phyloP scores from a whole-genome alignment of 2,113 vertebrate species.

The Peromyscus maniculatus region DNA sequence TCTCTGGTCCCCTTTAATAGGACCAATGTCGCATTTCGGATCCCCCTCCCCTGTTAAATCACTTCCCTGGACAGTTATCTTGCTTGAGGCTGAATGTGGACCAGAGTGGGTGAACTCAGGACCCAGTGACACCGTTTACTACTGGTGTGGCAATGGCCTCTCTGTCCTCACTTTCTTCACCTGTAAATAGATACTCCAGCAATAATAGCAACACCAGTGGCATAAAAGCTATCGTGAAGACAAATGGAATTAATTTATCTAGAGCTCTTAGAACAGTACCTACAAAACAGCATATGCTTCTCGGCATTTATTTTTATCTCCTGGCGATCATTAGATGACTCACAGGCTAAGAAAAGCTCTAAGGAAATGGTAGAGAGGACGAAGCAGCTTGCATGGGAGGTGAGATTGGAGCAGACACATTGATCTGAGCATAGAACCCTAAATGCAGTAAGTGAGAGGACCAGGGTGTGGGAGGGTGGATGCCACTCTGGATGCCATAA shows the following conservation, averaged over 20 bases:
- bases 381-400: neutral
- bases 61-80: neutral
- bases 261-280: neutral
- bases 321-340: conserved; percentile 43
- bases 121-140: neutral
- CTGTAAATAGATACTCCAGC: neutral
- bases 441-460: neutral
- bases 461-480: neutral
- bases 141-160: neutral
- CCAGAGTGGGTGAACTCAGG: neutral
- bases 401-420: neutral
- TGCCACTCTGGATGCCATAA: too few species aligned
- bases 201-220: neutral
- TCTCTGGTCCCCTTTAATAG: neutral
- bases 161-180: neutral
- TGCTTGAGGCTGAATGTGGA: neutral
- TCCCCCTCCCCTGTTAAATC: neutral
- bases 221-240: neutral
- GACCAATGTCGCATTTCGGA: neutral
- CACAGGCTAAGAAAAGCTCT: conserved; percentile 8
- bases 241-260: neutral
- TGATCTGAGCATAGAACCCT: neutral
- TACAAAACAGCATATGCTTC: neutral
- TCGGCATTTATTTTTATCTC: conserved; percentile 28
- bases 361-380: conserved; percentile 4